These are phyloP conservation scores for Tetrapedia diversipes DNA, from an alignment of 2,888 invertebrate species.

Conservation along the genomic window DNA sequence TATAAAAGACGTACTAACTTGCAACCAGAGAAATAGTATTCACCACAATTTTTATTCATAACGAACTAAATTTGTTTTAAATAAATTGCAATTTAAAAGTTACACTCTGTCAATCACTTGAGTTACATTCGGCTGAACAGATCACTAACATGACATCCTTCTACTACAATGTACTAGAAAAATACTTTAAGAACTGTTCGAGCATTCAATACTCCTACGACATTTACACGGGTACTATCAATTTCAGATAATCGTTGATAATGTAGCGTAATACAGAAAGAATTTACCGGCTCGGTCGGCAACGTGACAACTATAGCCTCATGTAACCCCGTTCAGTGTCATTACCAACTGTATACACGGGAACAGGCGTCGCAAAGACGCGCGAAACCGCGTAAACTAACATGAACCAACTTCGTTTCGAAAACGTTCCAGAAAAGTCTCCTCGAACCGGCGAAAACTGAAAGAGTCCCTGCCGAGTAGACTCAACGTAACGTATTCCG, in stretches of 20 bases:
- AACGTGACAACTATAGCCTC: constrained; percentile 9
- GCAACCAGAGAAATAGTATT: background rate
- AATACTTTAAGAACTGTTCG: background rate
- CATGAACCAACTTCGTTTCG: background rate
- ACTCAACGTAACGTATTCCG: background rate
- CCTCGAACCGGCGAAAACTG: background rate
- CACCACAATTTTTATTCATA: background rate
- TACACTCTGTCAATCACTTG: background rate
- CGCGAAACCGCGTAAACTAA: background rate
- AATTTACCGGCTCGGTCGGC: background rate
- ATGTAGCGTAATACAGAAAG: background rate
- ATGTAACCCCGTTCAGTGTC: background rate
- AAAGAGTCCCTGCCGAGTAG: background rate
- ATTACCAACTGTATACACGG: background rate
- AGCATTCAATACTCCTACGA: background rate
- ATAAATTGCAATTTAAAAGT: background rate
- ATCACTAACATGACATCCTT: background rate
- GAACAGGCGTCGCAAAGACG: background rate
- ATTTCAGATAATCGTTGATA: background rate
- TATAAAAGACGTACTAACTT: too few relatives aligned
- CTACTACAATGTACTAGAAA: background rate
- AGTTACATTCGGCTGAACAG: background rate
- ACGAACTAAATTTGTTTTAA: background rate
- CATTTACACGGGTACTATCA: background rate
- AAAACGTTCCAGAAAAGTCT: background rate